Base-by-base conservation (phyloP, 2,888 invertebrate genomes). In the Cecidostiba fungosa region DNA sequence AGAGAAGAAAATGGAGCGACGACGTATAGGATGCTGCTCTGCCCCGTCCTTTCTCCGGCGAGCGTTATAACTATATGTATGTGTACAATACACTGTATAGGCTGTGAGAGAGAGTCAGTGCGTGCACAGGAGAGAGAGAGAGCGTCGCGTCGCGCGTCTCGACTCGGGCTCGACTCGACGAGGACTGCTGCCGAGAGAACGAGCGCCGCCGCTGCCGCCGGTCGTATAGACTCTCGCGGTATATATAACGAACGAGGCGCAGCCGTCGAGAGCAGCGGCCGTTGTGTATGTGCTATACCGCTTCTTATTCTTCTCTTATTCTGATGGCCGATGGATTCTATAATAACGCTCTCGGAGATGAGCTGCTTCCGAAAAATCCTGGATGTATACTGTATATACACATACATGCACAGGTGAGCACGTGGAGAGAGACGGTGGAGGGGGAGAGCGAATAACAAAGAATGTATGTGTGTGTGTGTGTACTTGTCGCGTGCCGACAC, bases 91-190 rank as follows among this genome's bases (percentile, higher is more conserved):
- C 26, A n/a, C 14, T 26, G n/a, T n/a, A n/a, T n/a, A 29, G 50
- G 0, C 19, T 3, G 26, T 0, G 74, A 3, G 54, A 26, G 29
- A 26, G 29, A 66, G 23, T 29, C 66, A 3, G 29, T 29, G 66
- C 66, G 66, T 66, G 29, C 54, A 54, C n/a, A n/a, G 47, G 43
- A 14, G 43, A 43, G 70, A 70, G 43, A 43, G 14, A 23, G 77
- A 36, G 43, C 59, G 73, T 10, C 50, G 73, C 62, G 43, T 16
- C n/a, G 36, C 47, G 62, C 69, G 10, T 69, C 78, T 66, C 66
- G 50, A 84, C 84, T 84, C 78, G 73, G 26, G 78, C 84, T 66
- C 84, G 73, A 62, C 73, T 78, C 59, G 47, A 26, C 84, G 84
- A 78, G 62, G 73, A 84, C 84, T 84, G 83, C 84, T 84, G 83